These are phyloP conservation scores for Phaethon lepturus DNA, from an alignment of 2,113 vertebrate genomes.

Conservation along the genomic window DNA sequence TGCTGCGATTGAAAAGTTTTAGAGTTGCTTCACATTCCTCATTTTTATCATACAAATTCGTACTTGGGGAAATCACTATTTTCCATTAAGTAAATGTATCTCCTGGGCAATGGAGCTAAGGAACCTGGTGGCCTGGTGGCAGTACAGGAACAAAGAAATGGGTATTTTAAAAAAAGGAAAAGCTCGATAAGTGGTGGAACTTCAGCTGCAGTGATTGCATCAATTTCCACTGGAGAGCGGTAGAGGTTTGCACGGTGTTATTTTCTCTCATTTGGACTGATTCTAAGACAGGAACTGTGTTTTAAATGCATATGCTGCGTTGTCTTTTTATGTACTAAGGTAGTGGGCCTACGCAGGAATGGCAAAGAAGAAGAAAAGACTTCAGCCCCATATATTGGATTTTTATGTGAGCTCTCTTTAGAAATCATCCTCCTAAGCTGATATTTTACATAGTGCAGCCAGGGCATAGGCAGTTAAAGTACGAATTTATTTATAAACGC, in stretches of 20 bases:
- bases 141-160: not conserved
- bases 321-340: not conserved
- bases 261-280: not conserved
- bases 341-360: not conserved
- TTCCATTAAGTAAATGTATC: not conserved
- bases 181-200: not conserved
- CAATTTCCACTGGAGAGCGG: slow-evolving; percentile 54
- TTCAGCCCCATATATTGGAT: not conserved
- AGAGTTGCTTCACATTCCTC: not conserved
- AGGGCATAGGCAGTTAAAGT: not conserved
- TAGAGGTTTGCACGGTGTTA: not conserved
- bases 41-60: not conserved
- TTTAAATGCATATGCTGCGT: not conserved
- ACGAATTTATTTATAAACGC: not conserved
- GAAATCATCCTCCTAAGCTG: not conserved
- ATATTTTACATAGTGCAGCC: not conserved
- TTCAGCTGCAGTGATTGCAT: not conserved
- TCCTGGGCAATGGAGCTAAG: not conserved
- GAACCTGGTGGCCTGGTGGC: accelerated
- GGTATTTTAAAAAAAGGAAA: not conserved
- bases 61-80: not conserved
- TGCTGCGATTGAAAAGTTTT: not conserved
- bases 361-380: not conserved
- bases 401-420: not conserved
- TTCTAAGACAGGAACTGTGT: not conserved